Conservation (phyloP, 1,140 invertebrate genomes). For the Neotoxoptera formosana region DNA sequence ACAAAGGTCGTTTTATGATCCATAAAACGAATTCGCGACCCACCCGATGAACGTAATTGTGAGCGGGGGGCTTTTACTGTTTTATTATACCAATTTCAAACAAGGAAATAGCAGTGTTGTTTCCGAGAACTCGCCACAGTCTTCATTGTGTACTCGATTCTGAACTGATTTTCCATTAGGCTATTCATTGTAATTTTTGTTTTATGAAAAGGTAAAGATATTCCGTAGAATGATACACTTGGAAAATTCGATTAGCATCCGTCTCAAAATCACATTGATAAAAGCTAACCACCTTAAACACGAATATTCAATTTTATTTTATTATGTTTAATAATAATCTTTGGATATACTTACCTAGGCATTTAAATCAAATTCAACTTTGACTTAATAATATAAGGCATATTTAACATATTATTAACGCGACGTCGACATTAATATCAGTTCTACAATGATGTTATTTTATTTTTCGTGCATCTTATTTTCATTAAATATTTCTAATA, state of each 20-base stretch:
- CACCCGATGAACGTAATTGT: constrained; percentile 3
- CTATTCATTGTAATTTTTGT: constrained; percentile 5
- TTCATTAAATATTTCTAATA: not conserved
- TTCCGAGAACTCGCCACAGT: not conserved
- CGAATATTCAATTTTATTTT: not conserved
- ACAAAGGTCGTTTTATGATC: constrained; percentile 33
- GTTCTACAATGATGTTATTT: not conserved
- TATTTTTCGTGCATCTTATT: not conserved
- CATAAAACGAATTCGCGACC: constrained; percentile 37
- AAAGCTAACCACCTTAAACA: not conserved
- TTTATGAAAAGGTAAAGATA: not conserved
- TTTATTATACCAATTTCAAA: constrained; percentile 26
- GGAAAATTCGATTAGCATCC: not conserved
- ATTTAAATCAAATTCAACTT: not conserved
- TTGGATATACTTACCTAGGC: too few species aligned
- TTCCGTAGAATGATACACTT: not conserved
- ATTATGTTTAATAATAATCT: not conserved
- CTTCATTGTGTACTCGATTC: not conserved
- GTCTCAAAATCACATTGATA: not conserved
- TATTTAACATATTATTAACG: not conserved
- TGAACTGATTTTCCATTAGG: not conserved
- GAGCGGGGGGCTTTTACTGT: not conserved
- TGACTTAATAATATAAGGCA: not conserved
- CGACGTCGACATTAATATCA: not conserved
- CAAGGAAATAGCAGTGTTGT: not conserved